Base-by-base conservation (phyloP, 2,888 invertebrate genomes). In the Ametastegia equiseti region DNA sequence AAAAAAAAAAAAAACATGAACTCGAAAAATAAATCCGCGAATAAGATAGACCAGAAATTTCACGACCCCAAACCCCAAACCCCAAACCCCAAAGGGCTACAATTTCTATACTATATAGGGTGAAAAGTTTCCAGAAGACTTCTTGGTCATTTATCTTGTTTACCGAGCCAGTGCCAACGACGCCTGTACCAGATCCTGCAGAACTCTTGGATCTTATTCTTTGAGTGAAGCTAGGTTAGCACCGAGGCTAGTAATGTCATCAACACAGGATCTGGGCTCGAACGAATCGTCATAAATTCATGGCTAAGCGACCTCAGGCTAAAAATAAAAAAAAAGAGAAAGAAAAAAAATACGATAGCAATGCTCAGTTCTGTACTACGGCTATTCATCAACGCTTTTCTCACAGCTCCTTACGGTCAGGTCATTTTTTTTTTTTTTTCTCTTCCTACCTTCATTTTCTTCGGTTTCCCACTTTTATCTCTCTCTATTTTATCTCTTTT, bases 281-380 rank as follows among this genome's bases (percentile, higher is more conserved):
- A 33, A 27, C 63, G 13, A 71, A 71, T 71, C 30, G 71, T 71
- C 71, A 71, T 71, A 71, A 71, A 47, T 71, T 67, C 47, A 27
- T 71, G 3, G 71, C 71, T 47, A 27, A 47, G 42, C 47, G 71
- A 63, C 33, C 30, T 3, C 63, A n/a, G n/a, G 63, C 63, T 27
- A 54, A 54, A 33, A 30, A 63, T n/a, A 13, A 27, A 36, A n/a
- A 33, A 63, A 67, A 67, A 39, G n/a, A n/a, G 63, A 30, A 63
- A 30, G 15, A 27, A 36, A n/a, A 33, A 63, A 67, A 67, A 39
- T 36, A 27, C 67, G 67, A 67, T 67, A 39, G 67, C 39, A 39
- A 67, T 67, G 67, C 67, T 39, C 39, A 3, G 39, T 19, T 67
- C 36, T 67, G 1, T 19, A n/a, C 54, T 54, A 19, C 13, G 39